These are phyloP conservation scores for Rhagoletis pomonella DNA, from an alignment of 1,140 invertebrate genomes.

Conservation along the genomic window DNA sequence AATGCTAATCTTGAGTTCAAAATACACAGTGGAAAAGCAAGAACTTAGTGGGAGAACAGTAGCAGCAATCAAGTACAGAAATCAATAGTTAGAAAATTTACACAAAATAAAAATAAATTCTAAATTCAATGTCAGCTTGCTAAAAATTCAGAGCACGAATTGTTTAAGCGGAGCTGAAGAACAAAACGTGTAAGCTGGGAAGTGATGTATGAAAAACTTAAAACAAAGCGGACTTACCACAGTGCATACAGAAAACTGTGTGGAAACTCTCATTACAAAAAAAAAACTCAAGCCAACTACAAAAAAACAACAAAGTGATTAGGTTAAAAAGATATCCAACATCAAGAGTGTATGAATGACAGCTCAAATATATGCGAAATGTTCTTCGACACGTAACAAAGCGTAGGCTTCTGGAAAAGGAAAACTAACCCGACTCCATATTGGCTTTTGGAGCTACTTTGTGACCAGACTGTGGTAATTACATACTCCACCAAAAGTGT, in stretches of 20 bases:
- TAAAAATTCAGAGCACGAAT: background rate
- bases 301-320: background rate
- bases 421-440: background rate
- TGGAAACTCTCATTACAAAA: background rate
- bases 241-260: background rate
- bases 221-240: background rate
- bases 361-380: too few relatives aligned
- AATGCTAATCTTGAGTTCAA: background rate
- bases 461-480: conserved; percentile 25
- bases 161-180: background rate
- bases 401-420: background rate
- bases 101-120: background rate
- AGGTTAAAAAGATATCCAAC: background rate
- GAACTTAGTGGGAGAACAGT: background rate
- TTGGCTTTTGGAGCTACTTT: background rate
- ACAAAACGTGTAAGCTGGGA: background rate
- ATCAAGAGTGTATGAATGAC: background rate
- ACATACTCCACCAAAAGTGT: background rate
- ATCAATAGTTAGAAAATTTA: background rate
- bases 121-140: background rate
- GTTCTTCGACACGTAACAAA: background rate
- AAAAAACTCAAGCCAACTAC: background rate
- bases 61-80: background rate
- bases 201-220: background rate
- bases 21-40: background rate